Conservation (phyloP, 2,888 invertebrate genomes). For the Baccha elongata region DNA sequence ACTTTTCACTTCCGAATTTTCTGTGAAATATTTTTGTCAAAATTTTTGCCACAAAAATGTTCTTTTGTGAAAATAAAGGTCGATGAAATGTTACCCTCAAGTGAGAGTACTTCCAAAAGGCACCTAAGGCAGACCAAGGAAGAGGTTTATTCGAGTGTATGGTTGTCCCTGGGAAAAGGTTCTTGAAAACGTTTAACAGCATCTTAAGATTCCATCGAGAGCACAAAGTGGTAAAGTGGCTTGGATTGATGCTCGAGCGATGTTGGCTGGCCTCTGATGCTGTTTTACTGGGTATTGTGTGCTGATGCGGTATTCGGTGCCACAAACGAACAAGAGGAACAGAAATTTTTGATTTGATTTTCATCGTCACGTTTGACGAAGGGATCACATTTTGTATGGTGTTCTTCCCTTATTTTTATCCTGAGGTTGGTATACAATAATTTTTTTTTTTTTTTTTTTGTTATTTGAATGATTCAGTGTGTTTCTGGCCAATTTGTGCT, state of each 20-base stretch:
- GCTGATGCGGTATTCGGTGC: conserved; percentile 17
- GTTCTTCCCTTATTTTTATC: not conserved
- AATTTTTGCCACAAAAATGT: conserved; percentile 53
- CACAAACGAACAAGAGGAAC: not conserved
- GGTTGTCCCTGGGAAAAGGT: conserved; percentile 36
- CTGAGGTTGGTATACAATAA: conserved; percentile 5
- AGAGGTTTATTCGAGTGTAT: conserved; percentile 8
- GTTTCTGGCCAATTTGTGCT: not conserved
- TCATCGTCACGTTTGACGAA: conserved; percentile 65
- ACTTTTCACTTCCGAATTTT: conserved; percentile 27
- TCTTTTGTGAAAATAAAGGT: conserved; percentile 43
- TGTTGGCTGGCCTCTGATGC: conserved; percentile 35
- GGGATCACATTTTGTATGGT: conserved; percentile 35
- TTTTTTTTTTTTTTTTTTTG: conserved; percentile 21
- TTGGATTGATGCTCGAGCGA: conserved; percentile 63
- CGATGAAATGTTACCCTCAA: conserved; percentile 46
- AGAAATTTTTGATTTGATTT: conserved; percentile 58
- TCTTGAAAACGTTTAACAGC: conserved; percentile 70
- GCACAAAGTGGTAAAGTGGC: conserved; percentile 73
- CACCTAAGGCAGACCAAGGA: conserved; percentile 1
- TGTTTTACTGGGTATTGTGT: not conserved
- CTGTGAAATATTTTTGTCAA: conserved; percentile 22
- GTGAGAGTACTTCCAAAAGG: conserved; percentile 8
- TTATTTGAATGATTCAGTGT: conserved; percentile 21
- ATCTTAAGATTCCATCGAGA: conserved; percentile 72